Percentiles rank a stretch among this genome's conserved stretches.
Evolutionary conservation across 2,888 invertebrate species (phyloP).

Genomic region (Macrophya alboannulata): DNA sequence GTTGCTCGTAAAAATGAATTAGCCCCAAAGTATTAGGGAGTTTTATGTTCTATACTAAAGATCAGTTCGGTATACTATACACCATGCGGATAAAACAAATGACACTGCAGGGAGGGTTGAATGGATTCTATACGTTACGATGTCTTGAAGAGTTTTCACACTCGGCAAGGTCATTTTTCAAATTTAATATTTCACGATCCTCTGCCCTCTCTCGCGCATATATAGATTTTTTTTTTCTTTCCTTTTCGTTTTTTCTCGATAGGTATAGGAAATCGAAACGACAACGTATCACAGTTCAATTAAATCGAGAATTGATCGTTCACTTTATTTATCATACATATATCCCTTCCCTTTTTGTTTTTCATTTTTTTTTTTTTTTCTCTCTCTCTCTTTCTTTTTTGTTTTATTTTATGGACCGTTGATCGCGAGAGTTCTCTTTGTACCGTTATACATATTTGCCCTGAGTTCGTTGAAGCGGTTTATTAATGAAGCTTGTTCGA

Average conservation of each 20-base stretch:
- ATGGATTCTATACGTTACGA: too few relatives aligned
- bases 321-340: background rate
- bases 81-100: background rate
- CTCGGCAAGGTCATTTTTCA: background rate
- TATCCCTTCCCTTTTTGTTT: background rate
- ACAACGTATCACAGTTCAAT: background rate
- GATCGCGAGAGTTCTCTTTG: constrained; percentile 31
- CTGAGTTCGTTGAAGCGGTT: constrained; percentile 20
- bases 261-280: background rate
- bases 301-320: background rate
- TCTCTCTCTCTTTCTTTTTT: background rate
- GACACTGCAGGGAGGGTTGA: background rate
- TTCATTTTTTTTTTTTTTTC: constrained; percentile 15
- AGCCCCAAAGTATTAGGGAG: constrained; percentile 21
- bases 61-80: background rate
- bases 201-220: background rate
- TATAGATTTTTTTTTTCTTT: background rate
- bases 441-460: background rate
- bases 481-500: constrained; percentile 29
- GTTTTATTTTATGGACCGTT: background rate
- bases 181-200: background rate
- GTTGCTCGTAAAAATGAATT: constrained; percentile 30
- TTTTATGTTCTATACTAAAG: constrained; percentile 16
- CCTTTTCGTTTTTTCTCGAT: background rate
- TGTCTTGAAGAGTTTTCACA: too few relatives aligned